Evolutionary conservation across 2,888 invertebrate genomes (phyloP).

Genomic region (Ormyrus rosae): DNA sequence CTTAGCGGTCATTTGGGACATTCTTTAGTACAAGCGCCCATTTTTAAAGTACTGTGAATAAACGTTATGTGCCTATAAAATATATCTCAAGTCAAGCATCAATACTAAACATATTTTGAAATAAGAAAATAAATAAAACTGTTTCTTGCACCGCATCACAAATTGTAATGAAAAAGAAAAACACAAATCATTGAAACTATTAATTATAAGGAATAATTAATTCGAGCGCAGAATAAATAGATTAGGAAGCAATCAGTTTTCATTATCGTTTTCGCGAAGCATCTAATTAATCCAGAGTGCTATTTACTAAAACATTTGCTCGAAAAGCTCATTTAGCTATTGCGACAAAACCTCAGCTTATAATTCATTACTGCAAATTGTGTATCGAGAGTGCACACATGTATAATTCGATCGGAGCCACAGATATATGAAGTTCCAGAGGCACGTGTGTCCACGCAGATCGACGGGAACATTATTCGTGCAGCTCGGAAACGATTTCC

Average conservation of each 20-base stretch:
- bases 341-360: slow-evolving; percentile 7
- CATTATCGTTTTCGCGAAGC: background rate
- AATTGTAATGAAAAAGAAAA: too few species aligned
- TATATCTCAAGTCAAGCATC: too few species aligned
- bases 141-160: too few species aligned
- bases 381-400: background rate
- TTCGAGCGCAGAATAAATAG: background rate
- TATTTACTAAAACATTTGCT: background rate
- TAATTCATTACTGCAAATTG: background rate
- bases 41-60: too few species aligned
- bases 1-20: too few species aligned
- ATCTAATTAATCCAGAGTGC: background rate
- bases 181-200: background rate
- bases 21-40: too few species aligned
- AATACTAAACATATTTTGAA: too few species aligned
- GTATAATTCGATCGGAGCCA: background rate
- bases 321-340: slow-evolving; percentile 3
- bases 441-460: background rate
- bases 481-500: slow-evolving; percentile 22
- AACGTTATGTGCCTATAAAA: too few species aligned
- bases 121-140: too few species aligned
- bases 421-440: background rate
- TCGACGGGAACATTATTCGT: slow-evolving; percentile 23
- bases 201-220: background rate
- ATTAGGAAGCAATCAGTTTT: background rate